Conservation (phyloP, 2,888 invertebrate genomes). For the Blera fallax region DNA sequence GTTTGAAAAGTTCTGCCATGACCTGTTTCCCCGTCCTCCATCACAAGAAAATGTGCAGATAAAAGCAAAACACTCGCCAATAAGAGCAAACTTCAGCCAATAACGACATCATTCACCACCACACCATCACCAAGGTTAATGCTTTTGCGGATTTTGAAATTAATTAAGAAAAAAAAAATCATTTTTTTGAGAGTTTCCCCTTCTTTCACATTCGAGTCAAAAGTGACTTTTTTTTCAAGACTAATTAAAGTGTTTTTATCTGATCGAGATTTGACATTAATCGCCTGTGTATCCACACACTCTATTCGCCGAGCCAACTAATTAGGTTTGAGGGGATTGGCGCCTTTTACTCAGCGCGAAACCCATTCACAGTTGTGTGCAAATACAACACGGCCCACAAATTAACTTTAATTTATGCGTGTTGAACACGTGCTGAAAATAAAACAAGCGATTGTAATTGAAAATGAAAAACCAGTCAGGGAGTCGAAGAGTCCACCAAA, state of each 20-base stretch:
- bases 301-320: neutral
- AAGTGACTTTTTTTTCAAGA: neutral
- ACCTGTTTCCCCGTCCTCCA: neutral
- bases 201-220: neutral
- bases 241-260: conserved; percentile 56
- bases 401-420: conserved; percentile 61
- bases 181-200: neutral
- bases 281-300: conserved; percentile 31
- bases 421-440: conserved; percentile 58
- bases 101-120: conserved; percentile 7
- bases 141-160: conserved; percentile 4
- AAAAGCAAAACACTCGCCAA: neutral
- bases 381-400: conserved; percentile 43
- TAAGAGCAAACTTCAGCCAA: neutral
- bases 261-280: conserved; percentile 57
- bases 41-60: neutral
- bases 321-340: conserved; percentile 26
- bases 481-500: neutral
- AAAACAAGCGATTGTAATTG: conserved; percentile 12
- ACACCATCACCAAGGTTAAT: conserved; percentile 8
- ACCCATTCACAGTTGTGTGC: conserved; percentile 6
- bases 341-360: conserved; percentile 24
- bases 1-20: conserved; percentile 4
- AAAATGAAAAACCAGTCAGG: neutral
- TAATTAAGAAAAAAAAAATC: neutral